Evolutionary conservation across 2,888 invertebrate species (phyloP), one percentile per base, ranked within the genome.

Genomic region (Palloptera scutellata): DNA sequence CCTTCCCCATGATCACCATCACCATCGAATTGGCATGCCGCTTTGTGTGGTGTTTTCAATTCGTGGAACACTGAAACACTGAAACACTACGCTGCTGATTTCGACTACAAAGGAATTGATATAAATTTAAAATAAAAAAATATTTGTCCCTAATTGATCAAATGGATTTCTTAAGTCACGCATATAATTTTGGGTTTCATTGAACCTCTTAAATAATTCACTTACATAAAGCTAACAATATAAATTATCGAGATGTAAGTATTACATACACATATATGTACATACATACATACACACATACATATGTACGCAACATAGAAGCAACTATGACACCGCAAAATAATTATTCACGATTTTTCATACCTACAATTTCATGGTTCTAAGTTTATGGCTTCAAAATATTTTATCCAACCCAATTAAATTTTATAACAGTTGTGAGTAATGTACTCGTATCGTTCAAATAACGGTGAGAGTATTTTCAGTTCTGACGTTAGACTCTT

Each of bases 331-430:
- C 45, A 45, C 42, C 43, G 42, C 45, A 55, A 55, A 63, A 13
- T 52, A n/a, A 52, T 52, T 52, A 10, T 52, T 52, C 52, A 52
- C 52, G 52, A 17, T 52, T 52, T 52, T 13, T 52, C n/a, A 52
- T 52, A n/a, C n/a, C n/a, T n/a, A 17, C 19, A 52, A 52, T 10
- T 52, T 52, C n/a, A 10, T 15, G n/a, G 12, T 52, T 15, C 52
- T 52, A 10, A 3, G 9, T 17, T 52, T 52, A 17, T 17, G 52
- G 4, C 30, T 4, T 30, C 3, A 30, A 30, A 30, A 6, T 30
- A 30, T 30, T 30, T 30, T 30, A 4, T 30, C 6, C 2, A 30
- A 30, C 30, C 6, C 30, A 2, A 30, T 30, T 30, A 4, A 4
- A 30, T 30, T 30, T 30, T 4, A 30, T 30, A 4, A 6, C 30